Conservation (phyloP, 2,797 vertebrate species). For the Vireo griseus region DNA sequence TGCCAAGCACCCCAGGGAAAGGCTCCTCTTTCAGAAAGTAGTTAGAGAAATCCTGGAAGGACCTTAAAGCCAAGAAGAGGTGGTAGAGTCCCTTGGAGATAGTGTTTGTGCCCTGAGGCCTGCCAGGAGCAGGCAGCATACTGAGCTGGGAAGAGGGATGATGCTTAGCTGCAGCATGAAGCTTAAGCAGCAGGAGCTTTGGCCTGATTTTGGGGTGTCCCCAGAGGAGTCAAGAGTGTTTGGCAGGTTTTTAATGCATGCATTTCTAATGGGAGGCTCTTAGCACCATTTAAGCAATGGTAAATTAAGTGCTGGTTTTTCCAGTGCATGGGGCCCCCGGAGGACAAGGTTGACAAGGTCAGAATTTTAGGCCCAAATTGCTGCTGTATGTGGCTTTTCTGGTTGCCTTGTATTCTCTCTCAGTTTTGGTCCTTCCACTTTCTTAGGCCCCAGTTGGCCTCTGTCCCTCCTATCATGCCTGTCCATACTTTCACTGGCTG, state of each 20-base stretch:
- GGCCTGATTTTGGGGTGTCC: constrained; percentile 38
- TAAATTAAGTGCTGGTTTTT: constrained; percentile 54
- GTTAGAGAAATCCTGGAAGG: constrained; percentile 13
- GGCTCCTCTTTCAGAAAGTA: background rate
- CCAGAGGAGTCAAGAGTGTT: constrained; percentile 28
- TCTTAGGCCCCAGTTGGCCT: background rate
- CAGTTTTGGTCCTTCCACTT: background rate
- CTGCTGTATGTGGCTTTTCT: background rate
- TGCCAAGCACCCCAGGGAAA: background rate
- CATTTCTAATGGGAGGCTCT: constrained; percentile 62
- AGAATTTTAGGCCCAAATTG: background rate
- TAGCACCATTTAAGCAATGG: constrained; percentile 57
- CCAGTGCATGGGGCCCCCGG: background rate
- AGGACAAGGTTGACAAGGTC: background rate
- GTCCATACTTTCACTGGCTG: background rate
- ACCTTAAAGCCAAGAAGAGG: background rate
- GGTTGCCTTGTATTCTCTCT: background rate
- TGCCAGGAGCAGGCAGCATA: background rate
- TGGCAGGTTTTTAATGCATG: constrained; percentile 55
- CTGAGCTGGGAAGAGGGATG: background rate
- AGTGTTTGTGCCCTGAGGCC: background rate
- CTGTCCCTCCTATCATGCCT: background rate
- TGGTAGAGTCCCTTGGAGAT: background rate
- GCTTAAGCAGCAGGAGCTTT: constrained; percentile 4
- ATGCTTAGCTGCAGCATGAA: background rate